Percentiles rank a stretch among this genome's conserved stretches.
Conservation (phyloP, 2,888 invertebrate genomes). For the Sesamia inferens region DNA sequence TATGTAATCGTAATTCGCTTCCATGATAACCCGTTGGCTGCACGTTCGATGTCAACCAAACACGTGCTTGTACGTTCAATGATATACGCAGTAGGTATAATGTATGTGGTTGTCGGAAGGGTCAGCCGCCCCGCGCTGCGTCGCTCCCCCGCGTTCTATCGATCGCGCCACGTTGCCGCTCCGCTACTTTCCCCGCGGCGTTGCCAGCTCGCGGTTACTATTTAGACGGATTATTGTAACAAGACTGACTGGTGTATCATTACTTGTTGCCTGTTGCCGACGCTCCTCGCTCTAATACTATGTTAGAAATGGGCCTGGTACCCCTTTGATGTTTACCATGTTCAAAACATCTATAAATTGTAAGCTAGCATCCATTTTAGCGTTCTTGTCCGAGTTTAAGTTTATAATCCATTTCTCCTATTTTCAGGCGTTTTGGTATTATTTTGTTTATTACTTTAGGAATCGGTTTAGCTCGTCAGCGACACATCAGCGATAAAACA, state of each 20-base stretch:
- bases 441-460: conserved; percentile 17
- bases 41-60: conserved; percentile 62
- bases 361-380: conserved; percentile 22
- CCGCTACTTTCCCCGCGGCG: conserved; percentile 80
- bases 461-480: conserved; percentile 32
- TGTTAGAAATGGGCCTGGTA: conserved; percentile 27
- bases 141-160: conserved; percentile 70
- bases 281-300: conserved; percentile 44
- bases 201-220: conserved; percentile 80
- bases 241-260: conserved; percentile 68
- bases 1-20: conserved; percentile 32
- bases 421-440: conserved; percentile 14
- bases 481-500: conserved; percentile 27
- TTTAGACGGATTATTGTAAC: conserved; percentile 74
- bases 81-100: conserved; percentile 59
- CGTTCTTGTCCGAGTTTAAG: conserved; percentile 22
- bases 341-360: conserved; percentile 29
- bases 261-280: conserved; percentile 75
- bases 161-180: conserved; percentile 79
- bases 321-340: conserved; percentile 33
- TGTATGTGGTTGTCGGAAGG: conserved; percentile 71
- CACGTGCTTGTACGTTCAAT: conserved; percentile 61
- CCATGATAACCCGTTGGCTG: conserved; percentile 55
- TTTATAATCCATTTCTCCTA: conserved; percentile 24
- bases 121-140: conserved; percentile 70